Evolutionary conservation across 2,113 vertebrate species (phyloP).

Genomic region (Silurus meridionalis): DNA sequence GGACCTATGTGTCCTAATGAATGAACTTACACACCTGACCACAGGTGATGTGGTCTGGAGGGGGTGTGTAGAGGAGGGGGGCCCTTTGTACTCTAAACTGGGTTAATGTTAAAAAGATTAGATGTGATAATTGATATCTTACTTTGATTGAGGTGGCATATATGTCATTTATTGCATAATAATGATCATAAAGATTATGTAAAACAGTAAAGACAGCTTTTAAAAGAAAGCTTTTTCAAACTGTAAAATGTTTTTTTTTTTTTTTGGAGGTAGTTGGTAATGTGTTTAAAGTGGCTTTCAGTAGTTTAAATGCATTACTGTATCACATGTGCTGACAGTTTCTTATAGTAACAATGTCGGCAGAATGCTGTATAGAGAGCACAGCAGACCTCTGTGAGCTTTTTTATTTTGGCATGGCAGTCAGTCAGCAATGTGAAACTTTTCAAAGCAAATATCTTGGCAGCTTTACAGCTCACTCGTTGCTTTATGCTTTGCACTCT

Average conservation of each 20-base stretch:
- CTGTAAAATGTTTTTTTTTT: neutral
- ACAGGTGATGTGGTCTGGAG: neutral
- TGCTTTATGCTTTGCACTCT: neutral
- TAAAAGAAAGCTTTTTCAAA: neutral
- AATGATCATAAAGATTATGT: neutral
- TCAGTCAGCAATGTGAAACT: neutral
- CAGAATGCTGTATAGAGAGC: neutral
- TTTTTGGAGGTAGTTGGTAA: neutral
- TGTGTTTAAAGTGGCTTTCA: neutral
- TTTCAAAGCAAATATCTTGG: neutral
- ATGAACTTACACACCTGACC: neutral
- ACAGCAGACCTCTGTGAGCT: neutral
- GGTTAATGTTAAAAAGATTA: neutral
- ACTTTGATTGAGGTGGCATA: neutral
- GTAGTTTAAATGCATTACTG: neutral
- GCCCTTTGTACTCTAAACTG: neutral
- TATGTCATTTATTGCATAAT: neutral
- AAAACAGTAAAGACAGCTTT: too few species aligned
- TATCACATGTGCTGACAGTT: neutral
- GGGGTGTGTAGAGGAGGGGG: neutral
- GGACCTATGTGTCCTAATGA: neutral
- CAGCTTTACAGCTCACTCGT: constrained; percentile 12
- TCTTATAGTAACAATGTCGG: neutral
- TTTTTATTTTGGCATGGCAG: constrained; percentile 3
- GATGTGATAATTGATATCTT: neutral